Percentiles rank a stretch among this genome's conserved stretches.
phyloP scores from a whole-genome alignment of 2,113 vertebrate species.

The Sylvia atricapilla region DNA sequence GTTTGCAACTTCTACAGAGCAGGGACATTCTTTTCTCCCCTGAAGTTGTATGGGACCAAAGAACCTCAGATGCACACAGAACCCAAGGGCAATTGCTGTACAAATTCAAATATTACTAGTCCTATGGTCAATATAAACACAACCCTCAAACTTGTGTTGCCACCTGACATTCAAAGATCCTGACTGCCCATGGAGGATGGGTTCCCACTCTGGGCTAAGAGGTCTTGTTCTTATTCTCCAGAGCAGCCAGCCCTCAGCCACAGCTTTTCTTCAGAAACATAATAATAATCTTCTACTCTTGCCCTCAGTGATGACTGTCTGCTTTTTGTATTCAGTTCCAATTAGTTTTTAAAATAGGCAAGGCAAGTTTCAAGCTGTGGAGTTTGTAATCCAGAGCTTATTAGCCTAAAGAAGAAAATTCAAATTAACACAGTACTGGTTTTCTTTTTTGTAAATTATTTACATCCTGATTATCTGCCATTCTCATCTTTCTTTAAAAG shows the following conservation, averaged over 20 bases:
- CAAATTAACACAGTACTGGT: not conserved
- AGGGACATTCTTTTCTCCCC: not conserved
- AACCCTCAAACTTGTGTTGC: not conserved
- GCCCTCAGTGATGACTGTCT: not conserved
- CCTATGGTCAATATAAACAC: not conserved
- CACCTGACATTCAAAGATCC: not conserved
- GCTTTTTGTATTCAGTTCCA: not conserved
- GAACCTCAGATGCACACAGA: not conserved
- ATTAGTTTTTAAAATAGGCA: not conserved
- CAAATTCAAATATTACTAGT: accelerated
- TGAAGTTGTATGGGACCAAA: not conserved
- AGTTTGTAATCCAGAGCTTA: not conserved
- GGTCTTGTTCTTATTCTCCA: not conserved
- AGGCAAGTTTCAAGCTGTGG: not conserved
- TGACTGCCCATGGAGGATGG: not conserved
- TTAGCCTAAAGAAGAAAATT: not conserved
- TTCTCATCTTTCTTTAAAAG: not conserved
- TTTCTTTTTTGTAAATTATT: not conserved
- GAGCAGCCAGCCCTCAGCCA: not conserved
- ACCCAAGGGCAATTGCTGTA: not conserved
- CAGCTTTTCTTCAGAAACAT: not conserved
- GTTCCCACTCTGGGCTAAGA: not conserved
- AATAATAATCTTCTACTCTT: not conserved
- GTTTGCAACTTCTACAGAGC: not conserved
- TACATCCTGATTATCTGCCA: not conserved